These are phyloP conservation scores for Trididemnum nubilum DNA, from an alignment of 23 tunicate species.

Conservation along the genomic window DNA sequence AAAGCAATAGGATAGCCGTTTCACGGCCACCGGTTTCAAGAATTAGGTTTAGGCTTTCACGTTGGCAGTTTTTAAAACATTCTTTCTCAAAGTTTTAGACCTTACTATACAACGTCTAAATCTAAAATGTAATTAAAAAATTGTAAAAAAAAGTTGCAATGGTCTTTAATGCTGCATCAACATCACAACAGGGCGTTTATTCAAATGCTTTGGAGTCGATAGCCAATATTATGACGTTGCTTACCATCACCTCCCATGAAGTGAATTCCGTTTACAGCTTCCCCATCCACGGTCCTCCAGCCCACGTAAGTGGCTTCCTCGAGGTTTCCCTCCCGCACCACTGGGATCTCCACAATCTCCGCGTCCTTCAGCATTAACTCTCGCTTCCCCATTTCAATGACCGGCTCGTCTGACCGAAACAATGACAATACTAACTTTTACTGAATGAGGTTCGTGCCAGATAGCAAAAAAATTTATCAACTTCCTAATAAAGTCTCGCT, in stretches of 20 bases:
- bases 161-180: too few species aligned
- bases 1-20: too few species aligned
- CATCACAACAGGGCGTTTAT: too few species aligned
- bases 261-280: slow-evolving; percentile 57
- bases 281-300: slow-evolving; percentile 81
- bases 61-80: neutral
- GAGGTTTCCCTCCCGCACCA: slow-evolving; percentile 66
- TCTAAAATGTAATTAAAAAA: too few species aligned
- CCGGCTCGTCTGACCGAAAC: slow-evolving; percentile 94
- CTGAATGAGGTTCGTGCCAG: neutral
- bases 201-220: too few species aligned
- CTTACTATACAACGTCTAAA: too few species aligned
- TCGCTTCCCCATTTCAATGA: slow-evolving; percentile 57
- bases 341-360: slow-evolving; percentile 68
- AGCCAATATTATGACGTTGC: neutral
- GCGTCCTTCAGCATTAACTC: slow-evolving; percentile 33
- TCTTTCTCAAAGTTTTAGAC: neutral
- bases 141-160: too few species aligned
- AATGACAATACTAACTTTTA: too few species aligned
- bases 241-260: slow-evolving; percentile 87
- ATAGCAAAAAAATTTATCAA: neutral
- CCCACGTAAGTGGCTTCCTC: slow-evolving; percentile 83
- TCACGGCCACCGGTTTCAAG: too few species aligned
- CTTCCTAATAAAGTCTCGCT: neutral
- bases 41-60: too few species aligned